Evolutionary conservation across 2,888 invertebrate genomes (phyloP).

Genomic region (Drosophila kuntzei): DNA sequence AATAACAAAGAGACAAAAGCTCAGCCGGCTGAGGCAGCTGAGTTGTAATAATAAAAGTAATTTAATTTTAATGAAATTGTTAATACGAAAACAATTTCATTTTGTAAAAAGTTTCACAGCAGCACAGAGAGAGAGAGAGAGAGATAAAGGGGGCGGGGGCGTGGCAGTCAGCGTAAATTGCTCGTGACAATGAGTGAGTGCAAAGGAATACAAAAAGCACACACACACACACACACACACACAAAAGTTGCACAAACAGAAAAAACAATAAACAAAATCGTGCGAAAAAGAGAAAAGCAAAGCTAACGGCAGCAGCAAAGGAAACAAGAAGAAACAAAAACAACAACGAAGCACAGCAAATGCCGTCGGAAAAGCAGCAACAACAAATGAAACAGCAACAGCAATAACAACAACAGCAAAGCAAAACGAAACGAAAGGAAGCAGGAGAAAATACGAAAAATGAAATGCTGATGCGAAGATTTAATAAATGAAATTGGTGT

Average conservation of each 20-base stretch:
- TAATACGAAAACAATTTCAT: slow-evolving; percentile 83
- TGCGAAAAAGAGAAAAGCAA: slow-evolving; percentile 56
- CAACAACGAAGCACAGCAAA: slow-evolving; percentile 47
- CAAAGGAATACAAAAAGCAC: slow-evolving; percentile 62
- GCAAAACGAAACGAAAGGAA: slow-evolving; percentile 31
- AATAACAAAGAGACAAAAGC: slow-evolving; percentile 46
- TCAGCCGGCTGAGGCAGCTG: slow-evolving; percentile 28
- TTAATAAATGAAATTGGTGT: slow-evolving; percentile 86
- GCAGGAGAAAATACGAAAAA: slow-evolving; percentile 69
- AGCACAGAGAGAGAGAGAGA: slow-evolving; percentile 3
- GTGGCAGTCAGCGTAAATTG: slow-evolving; percentile 73
- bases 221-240: slow-evolving; percentile 36
- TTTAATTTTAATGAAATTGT: slow-evolving; percentile 82
- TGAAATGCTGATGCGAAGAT: slow-evolving; percentile 85
- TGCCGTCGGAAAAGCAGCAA: slow-evolving; percentile 60
- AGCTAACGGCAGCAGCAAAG: slow-evolving; percentile 23
- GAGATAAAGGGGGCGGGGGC: slow-evolving; percentile 13
- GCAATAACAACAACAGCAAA: slow-evolving; percentile 26
- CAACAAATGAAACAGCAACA: slow-evolving; percentile 19
- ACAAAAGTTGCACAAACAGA: slow-evolving; percentile 48
- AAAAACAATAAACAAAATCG: slow-evolving; percentile 58
- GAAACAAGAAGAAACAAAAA: slow-evolving; percentile 24
- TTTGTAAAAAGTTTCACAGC: slow-evolving; percentile 77
- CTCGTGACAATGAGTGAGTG: slow-evolving; percentile 81
- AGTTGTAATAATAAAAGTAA: slow-evolving; percentile 75